A percentile compares a stretch with the other conserved stretches of the same genome.
Conservation (phyloP, 53 echinoderm and acorn worm genomes). For the Stichopus horrens region DNA sequence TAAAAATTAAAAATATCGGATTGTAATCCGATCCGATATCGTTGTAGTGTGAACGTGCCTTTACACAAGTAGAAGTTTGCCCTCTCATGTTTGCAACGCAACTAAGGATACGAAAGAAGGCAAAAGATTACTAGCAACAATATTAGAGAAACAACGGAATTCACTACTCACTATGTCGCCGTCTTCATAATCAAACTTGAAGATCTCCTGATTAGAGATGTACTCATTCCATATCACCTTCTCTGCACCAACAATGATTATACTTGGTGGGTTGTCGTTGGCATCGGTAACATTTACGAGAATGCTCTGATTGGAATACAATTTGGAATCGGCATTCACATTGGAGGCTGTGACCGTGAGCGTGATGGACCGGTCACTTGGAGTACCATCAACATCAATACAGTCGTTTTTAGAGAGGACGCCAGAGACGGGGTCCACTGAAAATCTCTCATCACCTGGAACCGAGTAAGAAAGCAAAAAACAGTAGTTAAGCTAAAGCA, state of each 20-base stretch:
- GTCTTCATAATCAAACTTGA: background rate
- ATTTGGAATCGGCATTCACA: background rate
- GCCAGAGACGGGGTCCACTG: background rate
- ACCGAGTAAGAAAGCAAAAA: too few species aligned
- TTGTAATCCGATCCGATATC: too few species aligned
- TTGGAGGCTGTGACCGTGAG: background rate
- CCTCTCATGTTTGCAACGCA: too few species aligned
- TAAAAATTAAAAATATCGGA: too few species aligned
- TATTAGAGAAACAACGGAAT: too few species aligned
- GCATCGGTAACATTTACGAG: background rate
- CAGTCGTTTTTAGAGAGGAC: background rate
- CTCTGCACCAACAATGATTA: background rate
- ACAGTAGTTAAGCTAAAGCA: too few species aligned
- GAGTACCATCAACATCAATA: background rate
- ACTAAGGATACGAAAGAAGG: too few species aligned
- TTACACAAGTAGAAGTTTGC: too few species aligned
- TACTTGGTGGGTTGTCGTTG: background rate
- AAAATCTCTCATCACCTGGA: background rate
- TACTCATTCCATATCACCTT: background rate
- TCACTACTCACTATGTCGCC: background rate
- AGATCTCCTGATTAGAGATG: background rate
- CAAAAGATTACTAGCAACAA: too few species aligned
- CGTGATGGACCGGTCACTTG: background rate
- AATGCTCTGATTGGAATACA: background rate
- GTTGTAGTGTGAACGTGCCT: too few species aligned